A percentile compares a stretch with the other conserved stretches of the same genome.
Evolutionary conservation across 2,888 invertebrate genomes (phyloP).

Genomic region (Protonemura montana): DNA sequence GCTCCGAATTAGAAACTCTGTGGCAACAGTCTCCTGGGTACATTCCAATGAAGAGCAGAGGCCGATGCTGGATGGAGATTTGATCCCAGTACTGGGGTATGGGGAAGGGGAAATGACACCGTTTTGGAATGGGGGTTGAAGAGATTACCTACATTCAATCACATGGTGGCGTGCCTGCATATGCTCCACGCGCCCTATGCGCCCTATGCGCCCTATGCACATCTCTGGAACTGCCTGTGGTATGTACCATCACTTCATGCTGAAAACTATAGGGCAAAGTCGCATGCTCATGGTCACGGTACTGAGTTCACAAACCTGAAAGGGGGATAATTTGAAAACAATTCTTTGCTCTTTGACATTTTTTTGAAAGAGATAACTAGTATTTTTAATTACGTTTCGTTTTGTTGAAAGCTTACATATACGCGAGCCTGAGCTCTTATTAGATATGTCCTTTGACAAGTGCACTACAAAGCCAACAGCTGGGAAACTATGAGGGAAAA

Average conservation of each 20-base stretch:
- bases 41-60: background rate
- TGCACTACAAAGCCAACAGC: background rate
- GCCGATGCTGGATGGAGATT: slow-evolving; percentile 24
- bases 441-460: slow-evolving; percentile 3
- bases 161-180: slow-evolving; percentile 18
- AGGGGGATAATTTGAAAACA: background rate
- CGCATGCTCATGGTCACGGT: background rate
- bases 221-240: background rate
- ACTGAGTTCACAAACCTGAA: background rate
- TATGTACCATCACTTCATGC: background rate
- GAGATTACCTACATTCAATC: slow-evolving; percentile 37
- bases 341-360: background rate
- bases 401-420: slow-evolving; percentile 2
- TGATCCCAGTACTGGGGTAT: background rate
- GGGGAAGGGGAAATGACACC: too few species aligned
- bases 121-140: background rate
- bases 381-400: slow-evolving; percentile 12
- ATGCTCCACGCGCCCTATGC: too few species aligned
- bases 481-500: background rate
- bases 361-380: background rate
- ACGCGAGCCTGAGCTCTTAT: background rate
- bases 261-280: background rate
- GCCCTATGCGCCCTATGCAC: background rate
- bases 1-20: background rate
- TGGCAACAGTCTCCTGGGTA: background rate